Evolutionary conservation across 2,113 vertebrate species (phyloP).

Genomic region (Fregetta grallaria): DNA sequence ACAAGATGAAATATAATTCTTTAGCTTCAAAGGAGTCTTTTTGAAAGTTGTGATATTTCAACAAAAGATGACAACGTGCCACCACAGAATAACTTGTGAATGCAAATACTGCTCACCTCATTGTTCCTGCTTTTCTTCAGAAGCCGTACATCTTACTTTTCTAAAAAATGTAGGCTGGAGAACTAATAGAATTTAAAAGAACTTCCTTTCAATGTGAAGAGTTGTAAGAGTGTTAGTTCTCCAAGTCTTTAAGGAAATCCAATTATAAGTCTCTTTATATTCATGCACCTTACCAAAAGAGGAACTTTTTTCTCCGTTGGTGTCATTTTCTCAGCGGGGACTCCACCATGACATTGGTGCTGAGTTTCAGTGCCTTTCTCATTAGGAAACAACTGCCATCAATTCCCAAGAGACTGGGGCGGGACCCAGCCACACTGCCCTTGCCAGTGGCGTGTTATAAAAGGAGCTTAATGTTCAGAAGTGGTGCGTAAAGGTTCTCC

Average conservation of each 20-base stretch:
- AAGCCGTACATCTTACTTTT: constrained; percentile 77
- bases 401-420: constrained; percentile 15
- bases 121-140: constrained; percentile 79
- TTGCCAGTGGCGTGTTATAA: neutral
- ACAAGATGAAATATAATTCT: constrained; percentile 75
- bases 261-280: constrained; percentile 80
- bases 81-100: constrained; percentile 78
- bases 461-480: neutral
- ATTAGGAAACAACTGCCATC: constrained; percentile 65
- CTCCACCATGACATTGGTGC: constrained; percentile 62
- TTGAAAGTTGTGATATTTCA: constrained; percentile 78
- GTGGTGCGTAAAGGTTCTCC: neutral
- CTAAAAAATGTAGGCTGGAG: constrained; percentile 78
- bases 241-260: constrained; percentile 79
- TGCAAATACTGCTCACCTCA: constrained; percentile 77
- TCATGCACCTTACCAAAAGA: constrained; percentile 75
- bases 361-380: constrained; percentile 72
- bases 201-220: constrained; percentile 76
- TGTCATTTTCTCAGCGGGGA: constrained; percentile 79
- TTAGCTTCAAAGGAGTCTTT: constrained; percentile 77
- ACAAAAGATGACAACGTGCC: constrained; percentile 81
- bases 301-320: constrained; percentile 69
- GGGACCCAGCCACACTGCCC: neutral
- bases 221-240: constrained; percentile 75
- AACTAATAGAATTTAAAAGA: constrained; percentile 82